Base-by-base conservation (phyloP, 2,888 invertebrate species). In the Caprella mutica region DNA sequence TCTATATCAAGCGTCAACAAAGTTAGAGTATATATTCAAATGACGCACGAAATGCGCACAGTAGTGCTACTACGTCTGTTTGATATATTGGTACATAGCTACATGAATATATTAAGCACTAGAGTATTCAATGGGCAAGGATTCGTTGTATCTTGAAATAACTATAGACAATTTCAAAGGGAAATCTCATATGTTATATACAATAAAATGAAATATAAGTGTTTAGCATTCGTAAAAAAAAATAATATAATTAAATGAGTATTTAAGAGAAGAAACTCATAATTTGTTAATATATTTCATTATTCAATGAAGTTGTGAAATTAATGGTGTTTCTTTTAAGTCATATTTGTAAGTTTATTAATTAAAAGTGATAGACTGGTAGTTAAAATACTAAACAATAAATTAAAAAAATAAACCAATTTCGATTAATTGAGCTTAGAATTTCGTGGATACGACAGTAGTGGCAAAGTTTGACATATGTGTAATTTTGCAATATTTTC, bases 31-130 rank as follows among this genome's bases (percentile, higher is more conserved):
- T n/a, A n/a, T n/a, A n/a, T n/a, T n/a, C n/a, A n/a, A n/a, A n/a
- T n/a, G n/a, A n/a, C n/a, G n/a, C n/a, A n/a, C n/a, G n/a, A n/a
- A n/a, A n/a, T n/a, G n/a, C n/a, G n/a, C n/a, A n/a, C n/a, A n/a
- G n/a, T n/a, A n/a, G n/a, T n/a, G n/a, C n/a, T n/a, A n/a, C n/a
- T n/a, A n/a, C n/a, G n/a, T n/a, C n/a, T n/a, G n/a, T n/a, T n/a
- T n/a, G n/a, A 44, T 43, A 44, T 27, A 44, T 43, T 29, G 6
- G 29, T 44, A 43, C 44, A 44, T 44, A 30, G 42, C 27, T 54
- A 54, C 30, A 44, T 54, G 44, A 43, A 44, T 54, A 54, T 54
- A 5, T 48, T 48, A 38, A 50, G 46, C 26, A 39, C 17, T 27
- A 48, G 39, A 29, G 48, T 30, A 30, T n/a, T 35, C 27, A 30